These are phyloP conservation scores for Esperia sulphurella DNA, from an alignment of 2,888 invertebrate species.

Conservation along the genomic window DNA sequence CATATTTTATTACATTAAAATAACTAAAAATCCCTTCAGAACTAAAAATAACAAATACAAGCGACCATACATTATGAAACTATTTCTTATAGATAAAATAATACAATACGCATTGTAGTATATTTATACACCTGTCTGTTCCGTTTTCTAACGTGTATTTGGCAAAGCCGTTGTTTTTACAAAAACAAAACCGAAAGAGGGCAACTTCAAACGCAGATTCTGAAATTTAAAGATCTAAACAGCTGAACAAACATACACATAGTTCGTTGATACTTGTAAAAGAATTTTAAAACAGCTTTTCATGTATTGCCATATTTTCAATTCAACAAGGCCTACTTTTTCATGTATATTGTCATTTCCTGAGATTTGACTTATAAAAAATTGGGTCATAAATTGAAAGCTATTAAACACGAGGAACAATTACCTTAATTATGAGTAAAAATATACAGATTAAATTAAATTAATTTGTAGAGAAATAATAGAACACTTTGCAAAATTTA, in stretches of 20 bases:
- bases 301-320: constrained; percentile 5
- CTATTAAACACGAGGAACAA: too few species aligned
- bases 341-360: too few species aligned
- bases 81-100: neutral
- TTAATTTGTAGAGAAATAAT: too few species aligned
- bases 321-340: constrained; percentile 1
- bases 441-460: too few species aligned
- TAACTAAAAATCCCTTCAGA: too few species aligned
- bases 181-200: constrained; percentile 34
- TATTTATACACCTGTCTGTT: constrained; percentile 49
- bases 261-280: constrained; percentile 15
- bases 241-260: constrained; percentile 35
- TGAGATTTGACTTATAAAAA: too few species aligned
- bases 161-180: constrained; percentile 30
- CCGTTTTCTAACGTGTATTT: constrained; percentile 37
- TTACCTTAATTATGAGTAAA: too few species aligned
- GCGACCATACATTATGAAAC: neutral
- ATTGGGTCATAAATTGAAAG: too few species aligned
- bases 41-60: too few species aligned
- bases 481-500: too few species aligned
- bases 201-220: constrained; percentile 43
- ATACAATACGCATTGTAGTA: constrained; percentile 1
- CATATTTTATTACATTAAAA: too few species aligned
- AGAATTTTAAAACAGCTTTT: constrained; percentile 1
- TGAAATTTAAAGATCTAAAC: constrained; percentile 29